phyloP scores from a whole-genome alignment of 2,113 vertebrate genomes.

The Dromas ardeola region DNA sequence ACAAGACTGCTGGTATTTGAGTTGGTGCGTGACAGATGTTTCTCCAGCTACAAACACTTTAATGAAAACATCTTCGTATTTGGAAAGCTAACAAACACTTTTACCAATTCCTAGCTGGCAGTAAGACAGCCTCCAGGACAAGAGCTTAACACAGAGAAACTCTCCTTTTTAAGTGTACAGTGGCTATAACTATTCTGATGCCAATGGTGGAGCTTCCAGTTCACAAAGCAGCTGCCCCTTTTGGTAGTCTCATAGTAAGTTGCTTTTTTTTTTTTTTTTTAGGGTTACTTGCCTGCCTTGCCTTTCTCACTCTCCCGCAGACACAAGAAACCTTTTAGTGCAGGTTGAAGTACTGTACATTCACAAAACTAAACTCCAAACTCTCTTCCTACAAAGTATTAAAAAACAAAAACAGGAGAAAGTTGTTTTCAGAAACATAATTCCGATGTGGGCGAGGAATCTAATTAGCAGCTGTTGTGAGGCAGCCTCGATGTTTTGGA shows the following conservation, averaged over 20 bases:
- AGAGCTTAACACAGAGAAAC: not conserved
- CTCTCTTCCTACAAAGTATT: slow-evolving; percentile 27
- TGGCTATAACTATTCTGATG: not conserved
- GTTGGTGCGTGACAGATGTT: not conserved
- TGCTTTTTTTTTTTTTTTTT: not conserved
- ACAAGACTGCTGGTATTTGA: not conserved
- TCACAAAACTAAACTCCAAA: slow-evolving; percentile 13
- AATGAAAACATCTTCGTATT: not conserved
- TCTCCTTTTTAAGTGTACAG: not conserved
- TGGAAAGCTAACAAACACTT: not conserved
- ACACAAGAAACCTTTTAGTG: slow-evolving; percentile 7
- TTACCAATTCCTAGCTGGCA: not conserved
- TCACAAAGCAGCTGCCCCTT: slow-evolving; percentile 26
- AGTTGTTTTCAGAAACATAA: slow-evolving; percentile 1
- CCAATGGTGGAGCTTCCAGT: not conserved
- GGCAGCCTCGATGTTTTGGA: slow-evolving; percentile 20
- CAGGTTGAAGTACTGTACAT: slow-evolving; percentile 41
- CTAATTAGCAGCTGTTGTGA: slow-evolving; percentile 20
- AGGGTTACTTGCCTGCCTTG: slow-evolving; percentile 25
- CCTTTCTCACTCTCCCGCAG: not conserved
- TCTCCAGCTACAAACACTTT: not conserved
- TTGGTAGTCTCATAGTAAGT: not conserved
- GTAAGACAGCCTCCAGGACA: not conserved
- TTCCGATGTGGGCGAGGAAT: not conserved
- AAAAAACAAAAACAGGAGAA: not conserved